phyloP scores from a whole-genome alignment of 2,888 invertebrate genomes.

The Torymus auratus region DNA sequence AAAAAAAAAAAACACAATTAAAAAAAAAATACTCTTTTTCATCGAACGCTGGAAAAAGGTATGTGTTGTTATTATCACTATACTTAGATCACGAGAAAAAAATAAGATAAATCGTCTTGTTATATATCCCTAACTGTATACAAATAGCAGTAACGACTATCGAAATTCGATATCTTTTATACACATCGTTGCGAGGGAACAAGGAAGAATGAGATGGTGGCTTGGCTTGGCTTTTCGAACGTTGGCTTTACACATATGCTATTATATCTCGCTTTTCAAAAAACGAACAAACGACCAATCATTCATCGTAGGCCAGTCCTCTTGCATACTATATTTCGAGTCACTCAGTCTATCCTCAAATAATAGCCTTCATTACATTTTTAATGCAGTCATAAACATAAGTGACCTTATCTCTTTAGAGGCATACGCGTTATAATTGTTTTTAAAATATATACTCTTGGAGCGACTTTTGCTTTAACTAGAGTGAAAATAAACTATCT shows the following conservation, averaged over 20 bases:
- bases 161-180: constrained; percentile 62
- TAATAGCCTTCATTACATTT: constrained; percentile 35
- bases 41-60: constrained; percentile 19
- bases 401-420: background rate
- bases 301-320: constrained; percentile 39
- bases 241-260: constrained; percentile 37
- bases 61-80: background rate
- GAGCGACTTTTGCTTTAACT: background rate
- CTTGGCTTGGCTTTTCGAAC: constrained; percentile 43
- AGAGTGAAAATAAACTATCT: no score
- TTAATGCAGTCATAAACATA: constrained; percentile 1
- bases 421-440: no score
- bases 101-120: constrained; percentile 19
- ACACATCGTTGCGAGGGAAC: constrained; percentile 61
- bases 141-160: constrained; percentile 64
- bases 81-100: background rate
- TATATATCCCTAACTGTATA: constrained; percentile 56
- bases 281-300: constrained; percentile 42
- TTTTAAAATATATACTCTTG: background rate
- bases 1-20: constrained; percentile 28
- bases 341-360: constrained; percentile 40
- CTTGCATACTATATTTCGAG: constrained; percentile 19
- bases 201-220: constrained; percentile 43
- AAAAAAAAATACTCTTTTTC: constrained; percentile 31
- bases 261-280: constrained; percentile 10